Percentiles rank a stretch among this genome's conserved stretches.
phyloP scores from a whole-genome alignment of 2,888 invertebrate genomes.

The Vesta saturnalis region DNA sequence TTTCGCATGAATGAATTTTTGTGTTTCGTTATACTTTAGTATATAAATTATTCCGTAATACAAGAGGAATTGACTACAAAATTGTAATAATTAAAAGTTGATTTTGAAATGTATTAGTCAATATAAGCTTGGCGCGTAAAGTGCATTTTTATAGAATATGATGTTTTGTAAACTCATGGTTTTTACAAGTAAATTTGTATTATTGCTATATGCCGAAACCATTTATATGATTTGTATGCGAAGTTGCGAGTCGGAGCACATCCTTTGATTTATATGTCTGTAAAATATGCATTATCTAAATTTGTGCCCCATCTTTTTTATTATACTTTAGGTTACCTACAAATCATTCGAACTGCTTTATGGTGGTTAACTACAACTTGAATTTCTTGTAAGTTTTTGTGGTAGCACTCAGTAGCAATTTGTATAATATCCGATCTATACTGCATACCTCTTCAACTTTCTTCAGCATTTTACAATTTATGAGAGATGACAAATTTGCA shows the following conservation, averaged over 20 bases:
- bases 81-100: conserved; percentile 3
- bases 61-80: neutral
- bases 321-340: conserved; percentile 58
- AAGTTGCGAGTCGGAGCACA: conserved; percentile 59
- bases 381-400: conserved; percentile 27
- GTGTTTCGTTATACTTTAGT: neutral
- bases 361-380: conserved; percentile 32
- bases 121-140: conserved; percentile 4
- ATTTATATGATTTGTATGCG: conserved; percentile 56
- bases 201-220: conserved; percentile 53
- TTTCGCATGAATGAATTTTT: neutral
- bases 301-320: conserved; percentile 62
- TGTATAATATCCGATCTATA: conserved; percentile 6
- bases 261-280: conserved; percentile 60
- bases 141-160: conserved; percentile 35
- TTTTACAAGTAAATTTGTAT: conserved; percentile 53
- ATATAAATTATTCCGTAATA: conserved; percentile 2
- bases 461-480: conserved; percentile 18
- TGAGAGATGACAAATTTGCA: conserved; percentile 19
- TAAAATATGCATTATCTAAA: conserved; percentile 63
- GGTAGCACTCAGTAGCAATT: conserved; percentile 12
- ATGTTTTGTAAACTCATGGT: conserved; percentile 44
- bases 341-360: conserved; percentile 57
- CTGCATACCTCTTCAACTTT: neutral
- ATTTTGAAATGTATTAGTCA: neutral